Conservation (phyloP, 2,888 invertebrate genomes). For the Aphidius colemani region DNA sequence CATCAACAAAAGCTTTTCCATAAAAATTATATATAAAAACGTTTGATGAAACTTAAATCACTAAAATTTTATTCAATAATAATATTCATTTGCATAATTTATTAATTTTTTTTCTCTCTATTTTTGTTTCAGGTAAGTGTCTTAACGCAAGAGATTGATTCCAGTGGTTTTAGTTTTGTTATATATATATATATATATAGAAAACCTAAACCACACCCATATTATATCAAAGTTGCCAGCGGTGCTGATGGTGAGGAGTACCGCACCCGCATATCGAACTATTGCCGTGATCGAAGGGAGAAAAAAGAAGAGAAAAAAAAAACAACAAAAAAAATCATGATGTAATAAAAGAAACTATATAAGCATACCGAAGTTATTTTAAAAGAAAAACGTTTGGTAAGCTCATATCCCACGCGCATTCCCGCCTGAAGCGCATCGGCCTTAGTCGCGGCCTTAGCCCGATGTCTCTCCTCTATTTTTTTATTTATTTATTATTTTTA, state of each 20-base stretch:
- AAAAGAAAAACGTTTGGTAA: background rate
- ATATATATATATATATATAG: background rate
- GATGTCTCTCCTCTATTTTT: too few relatives aligned
- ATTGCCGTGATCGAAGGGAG: slow-evolving; percentile 6
- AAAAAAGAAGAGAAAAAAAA: background rate
- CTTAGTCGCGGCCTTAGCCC: background rate
- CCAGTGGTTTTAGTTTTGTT: too few relatives aligned
- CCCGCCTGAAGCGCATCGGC: slow-evolving; percentile 10
- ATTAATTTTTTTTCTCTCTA: slow-evolving; percentile 23
- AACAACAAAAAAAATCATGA: background rate
- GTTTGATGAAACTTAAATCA: too few relatives aligned
- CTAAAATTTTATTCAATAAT: too few relatives aligned
- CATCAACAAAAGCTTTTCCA: slow-evolving; percentile 5
- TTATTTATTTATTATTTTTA: too few relatives aligned
- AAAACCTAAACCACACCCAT: slow-evolving; percentile 19
- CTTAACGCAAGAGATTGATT: background rate
- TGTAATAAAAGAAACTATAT: slow-evolving; percentile 7
- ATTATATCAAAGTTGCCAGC: slow-evolving; percentile 19
- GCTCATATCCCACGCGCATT: slow-evolving; percentile 19
- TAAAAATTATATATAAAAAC: slow-evolving; percentile 1
- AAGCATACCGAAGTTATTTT: slow-evolving; percentile 8
- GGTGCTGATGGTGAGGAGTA: slow-evolving; percentile 12
- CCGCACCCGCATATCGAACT: slow-evolving; percentile 5
- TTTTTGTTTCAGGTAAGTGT: slow-evolving; percentile 54
- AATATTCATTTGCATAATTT: too few relatives aligned